Conservation (phyloP, 2,888 invertebrate genomes). For the Oligia fasciuncula region DNA sequence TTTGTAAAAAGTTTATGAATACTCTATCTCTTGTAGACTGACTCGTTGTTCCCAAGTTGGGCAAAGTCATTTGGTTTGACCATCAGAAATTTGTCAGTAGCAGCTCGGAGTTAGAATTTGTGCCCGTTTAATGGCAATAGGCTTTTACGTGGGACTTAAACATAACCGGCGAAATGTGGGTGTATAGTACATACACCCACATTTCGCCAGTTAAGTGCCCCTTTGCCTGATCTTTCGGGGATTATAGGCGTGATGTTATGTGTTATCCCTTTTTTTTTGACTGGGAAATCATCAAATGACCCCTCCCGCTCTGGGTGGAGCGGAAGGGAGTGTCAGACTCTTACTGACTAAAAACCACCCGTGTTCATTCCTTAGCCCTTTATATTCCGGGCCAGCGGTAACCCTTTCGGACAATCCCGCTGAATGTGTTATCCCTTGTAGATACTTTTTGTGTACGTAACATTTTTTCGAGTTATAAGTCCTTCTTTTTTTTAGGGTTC, state of each 20-base stretch:
- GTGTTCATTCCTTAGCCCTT: no score
- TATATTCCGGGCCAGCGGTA: no score
- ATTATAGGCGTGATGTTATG: neutral
- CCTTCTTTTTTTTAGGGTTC: no score
- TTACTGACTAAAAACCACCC: no score
- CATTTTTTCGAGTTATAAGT: neutral
- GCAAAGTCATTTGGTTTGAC: neutral
- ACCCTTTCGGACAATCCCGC: no score
- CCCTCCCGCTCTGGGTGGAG: no score
- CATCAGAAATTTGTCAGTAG: no score
- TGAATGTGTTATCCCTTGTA: neutral
- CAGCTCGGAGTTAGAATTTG: rapidly evolving
- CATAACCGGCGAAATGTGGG: neutral
- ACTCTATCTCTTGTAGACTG: no score
- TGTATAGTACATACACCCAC: no score
- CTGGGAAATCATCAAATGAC: no score
- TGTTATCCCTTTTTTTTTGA: neutral
- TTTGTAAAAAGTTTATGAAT: neutral
- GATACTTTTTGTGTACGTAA: neutral
- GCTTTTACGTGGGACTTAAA: neutral
- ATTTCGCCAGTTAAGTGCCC: no score
- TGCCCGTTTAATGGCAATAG: neutral
- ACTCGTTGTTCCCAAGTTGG: neutral
- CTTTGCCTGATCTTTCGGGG: neutral
- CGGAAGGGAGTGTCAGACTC: no score